Conservation (phyloP, 2,797 vertebrate genomes). For the Phoebastria nigripes region DNA sequence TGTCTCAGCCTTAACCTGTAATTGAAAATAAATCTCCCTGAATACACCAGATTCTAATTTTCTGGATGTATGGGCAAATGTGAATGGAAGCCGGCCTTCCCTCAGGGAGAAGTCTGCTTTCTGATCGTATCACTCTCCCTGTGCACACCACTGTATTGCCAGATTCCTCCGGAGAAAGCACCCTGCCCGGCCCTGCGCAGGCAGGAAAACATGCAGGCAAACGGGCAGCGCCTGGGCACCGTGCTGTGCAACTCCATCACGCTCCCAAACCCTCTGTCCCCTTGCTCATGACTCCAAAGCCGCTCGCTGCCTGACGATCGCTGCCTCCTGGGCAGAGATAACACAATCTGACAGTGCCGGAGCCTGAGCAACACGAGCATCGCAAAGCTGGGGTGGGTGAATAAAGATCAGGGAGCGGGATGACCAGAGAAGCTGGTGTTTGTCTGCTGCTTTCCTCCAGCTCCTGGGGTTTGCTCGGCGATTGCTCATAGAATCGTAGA, state of each 20-base stretch:
- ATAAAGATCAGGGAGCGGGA: background rate
- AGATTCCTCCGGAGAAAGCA: background rate
- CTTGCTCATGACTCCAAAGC: background rate
- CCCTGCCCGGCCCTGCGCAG: background rate
- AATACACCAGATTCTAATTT: slow-evolving; percentile 37
- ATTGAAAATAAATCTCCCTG: slow-evolving; percentile 72
- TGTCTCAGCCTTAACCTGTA: slow-evolving; percentile 61
- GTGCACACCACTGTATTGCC: background rate
- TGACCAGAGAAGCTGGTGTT: background rate
- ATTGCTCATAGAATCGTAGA: background rate
- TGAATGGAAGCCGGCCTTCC: background rate
- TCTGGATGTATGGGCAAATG: slow-evolving; percentile 31
- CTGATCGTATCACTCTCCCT: accelerated
- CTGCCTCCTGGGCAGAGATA: background rate
- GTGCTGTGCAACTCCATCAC: accelerated
- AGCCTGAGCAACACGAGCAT: background rate
- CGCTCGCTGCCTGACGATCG: accelerated
- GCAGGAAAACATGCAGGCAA: background rate
- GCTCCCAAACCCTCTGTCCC: background rate
- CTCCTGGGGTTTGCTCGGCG: background rate
- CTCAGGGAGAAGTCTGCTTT: background rate
- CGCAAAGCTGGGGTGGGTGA: background rate
- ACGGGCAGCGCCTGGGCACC: background rate
- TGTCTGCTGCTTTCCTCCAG: background rate
- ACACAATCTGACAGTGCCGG: accelerated